Base-by-base conservation (phyloP, 2,113 vertebrate species). In the Oreamnos americanus region DNA sequence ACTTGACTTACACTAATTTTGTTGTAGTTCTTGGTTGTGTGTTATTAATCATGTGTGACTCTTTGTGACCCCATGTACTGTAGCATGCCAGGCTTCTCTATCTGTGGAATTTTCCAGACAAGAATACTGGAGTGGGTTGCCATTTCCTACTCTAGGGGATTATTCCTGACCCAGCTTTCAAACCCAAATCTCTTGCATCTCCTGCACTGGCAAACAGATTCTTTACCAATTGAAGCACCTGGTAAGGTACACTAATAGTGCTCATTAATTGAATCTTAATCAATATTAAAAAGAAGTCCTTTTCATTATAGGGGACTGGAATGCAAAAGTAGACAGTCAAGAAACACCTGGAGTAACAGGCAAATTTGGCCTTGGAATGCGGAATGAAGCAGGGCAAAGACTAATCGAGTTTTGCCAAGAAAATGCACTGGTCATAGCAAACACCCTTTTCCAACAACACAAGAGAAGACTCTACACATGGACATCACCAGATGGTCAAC, bases 221-320 rank as follows among this genome's bases (percentile, higher is more conserved):
- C 5, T 39, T 71, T 23, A 71, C n/a, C n/a, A 71, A 71, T 36
- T 23, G 67, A 71, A 19, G 67, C 67, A 71, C 67, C n/a, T 23
- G n/a, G 19, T 39, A 71, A 39, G 67, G 19, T 71, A 71, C n/a
- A 71, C 67, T 71, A 71, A 55, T 62, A 17, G 45, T 51, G 49
- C 39, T 82, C 47, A 67, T 92, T 89, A 74, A 86, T 94, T 91
- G 19, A 25, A 82, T 78, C 47, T 95, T 95, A 81, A 87, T 93
- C 82, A 45, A 79, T 60, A 87, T 6, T 58, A 76, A 86, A 45
- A 45, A 45, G 45, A 8, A 45, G 45, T 45, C 45, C 45, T 45
- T 45, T 45, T 45, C 45, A 45, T 45, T 45, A 45, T 45, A 45
- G 45, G 45, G 7, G 45, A 45, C 45, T 45, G 45, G 45, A 45